Base-by-base conservation (phyloP, 1,140 invertebrate genomes). In the Nephotettix cincticeps region DNA sequence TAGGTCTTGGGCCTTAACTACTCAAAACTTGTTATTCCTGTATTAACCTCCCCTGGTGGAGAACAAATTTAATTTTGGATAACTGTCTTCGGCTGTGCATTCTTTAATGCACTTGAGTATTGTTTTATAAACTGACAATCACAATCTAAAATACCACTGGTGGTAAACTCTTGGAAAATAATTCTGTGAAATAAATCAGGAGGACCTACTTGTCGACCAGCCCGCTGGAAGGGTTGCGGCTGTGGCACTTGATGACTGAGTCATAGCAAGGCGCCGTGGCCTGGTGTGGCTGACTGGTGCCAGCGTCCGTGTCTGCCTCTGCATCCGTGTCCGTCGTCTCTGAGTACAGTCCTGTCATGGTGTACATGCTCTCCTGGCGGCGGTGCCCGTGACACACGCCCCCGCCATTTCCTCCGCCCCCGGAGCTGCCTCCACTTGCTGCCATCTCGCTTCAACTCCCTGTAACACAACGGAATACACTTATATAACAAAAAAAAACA, bases 361-460 rank as follows among this genome's bases (percentile, higher is more conserved):
- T 89, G 80, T 93, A 93, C 90, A 92, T 92, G 74, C 90, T 92
- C 80, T 93, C 91, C 84, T 92, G 91, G 77, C 91, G 86, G 77
- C 91, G 87, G 79, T 86, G 85, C 1, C 84, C 85, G 45, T 73
- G 70, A 83, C 66, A 56, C 9, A 45, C 69, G 1, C 72, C 72
- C 3, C 71, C 72, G 14, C 84, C 82, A 36, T 4, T 36, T 4
- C 4, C 32, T 14, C 4, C 32, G 4, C 32, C 72, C 2, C 71
- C 72, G 4, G 83, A 81, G 75, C 81, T 81, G 66, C 81, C 81
- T 23, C 79, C 83, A 4, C 54, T 69, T 3, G 36, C 61, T 23
- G 63, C 69, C 63, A 47, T 61, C 63, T 25, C 40, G 21, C 32
- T 23, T 14, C 17, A n/a, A 23, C 66, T 43, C 17, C 28, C 25